Percentiles rank a stretch among this genome's conserved stretches.
phyloP scores from a whole-genome alignment of 2,797 vertebrate genomes.

The Neosilurus mollespiculum region DNA sequence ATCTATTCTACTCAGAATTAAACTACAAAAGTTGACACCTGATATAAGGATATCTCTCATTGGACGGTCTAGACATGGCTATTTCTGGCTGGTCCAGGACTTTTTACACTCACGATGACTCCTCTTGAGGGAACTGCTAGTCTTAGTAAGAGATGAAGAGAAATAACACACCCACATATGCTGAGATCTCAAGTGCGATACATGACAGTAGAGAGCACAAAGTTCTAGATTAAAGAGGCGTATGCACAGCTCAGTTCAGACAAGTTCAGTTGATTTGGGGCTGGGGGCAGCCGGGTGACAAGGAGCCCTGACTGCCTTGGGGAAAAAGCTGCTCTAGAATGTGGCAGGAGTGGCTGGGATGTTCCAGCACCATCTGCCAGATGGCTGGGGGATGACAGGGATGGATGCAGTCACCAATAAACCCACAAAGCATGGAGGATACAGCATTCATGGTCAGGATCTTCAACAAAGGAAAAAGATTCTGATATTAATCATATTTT shows the following conservation, averaged over 20 bases:
- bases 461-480: neutral
- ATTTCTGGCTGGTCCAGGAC: neutral
- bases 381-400: conserved; percentile 3
- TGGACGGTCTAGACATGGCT: neutral
- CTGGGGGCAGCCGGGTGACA: neutral
- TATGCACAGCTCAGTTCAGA: neutral
- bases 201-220: neutral
- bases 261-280: neutral
- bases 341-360: neutral
- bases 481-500: neutral
- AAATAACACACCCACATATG: neutral
- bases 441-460: neutral
- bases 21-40: neutral
- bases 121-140: neutral
- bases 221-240: neutral
- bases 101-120: neutral
- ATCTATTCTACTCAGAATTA: neutral
- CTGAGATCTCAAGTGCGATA: neutral
- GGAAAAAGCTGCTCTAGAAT: neutral
- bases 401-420: conserved; percentile 14
- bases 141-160: neutral
- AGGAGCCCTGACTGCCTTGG: neutral
- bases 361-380: conserved; percentile 16
- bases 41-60: neutral
- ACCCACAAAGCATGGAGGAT: neutral